These are phyloP conservation scores for Alfaro cultratus DNA, from an alignment of 2,797 vertebrate species.

Conservation along the genomic window DNA sequence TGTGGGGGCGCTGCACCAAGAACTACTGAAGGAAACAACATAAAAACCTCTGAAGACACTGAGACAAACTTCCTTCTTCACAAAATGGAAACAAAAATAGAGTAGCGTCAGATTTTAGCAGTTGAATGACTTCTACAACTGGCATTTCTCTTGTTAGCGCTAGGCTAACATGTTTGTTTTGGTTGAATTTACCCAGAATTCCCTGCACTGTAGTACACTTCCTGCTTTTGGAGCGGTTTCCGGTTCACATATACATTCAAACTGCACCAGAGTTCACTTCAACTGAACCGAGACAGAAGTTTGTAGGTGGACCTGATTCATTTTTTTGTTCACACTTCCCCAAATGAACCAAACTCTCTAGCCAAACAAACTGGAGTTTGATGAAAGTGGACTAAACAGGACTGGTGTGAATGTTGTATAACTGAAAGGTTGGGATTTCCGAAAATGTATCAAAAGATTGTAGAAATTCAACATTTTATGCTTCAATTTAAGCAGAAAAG, in stretches of 20 bases:
- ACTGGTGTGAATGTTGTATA: not conserved
- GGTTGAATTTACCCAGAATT: not conserved
- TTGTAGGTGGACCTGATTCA: no score
- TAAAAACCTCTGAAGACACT: not conserved
- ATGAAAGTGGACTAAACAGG: no score
- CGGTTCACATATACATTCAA: not conserved
- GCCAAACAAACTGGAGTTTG: no score
- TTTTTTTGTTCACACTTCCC: no score
- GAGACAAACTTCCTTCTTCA: not conserved
- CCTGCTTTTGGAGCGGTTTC: not conserved
- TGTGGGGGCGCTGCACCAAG: not conserved
- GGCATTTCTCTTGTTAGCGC: not conserved
- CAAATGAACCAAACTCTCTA: no score
- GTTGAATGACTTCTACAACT: not conserved
- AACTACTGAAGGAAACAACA: not conserved
- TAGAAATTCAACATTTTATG: not conserved
- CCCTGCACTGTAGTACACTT: not conserved
- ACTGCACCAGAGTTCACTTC: not conserved
- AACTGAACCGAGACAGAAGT: not conserved
- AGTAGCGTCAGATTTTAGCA: not conserved
- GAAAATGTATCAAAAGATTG: not conserved
- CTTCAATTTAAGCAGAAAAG: not conserved
- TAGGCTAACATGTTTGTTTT: not conserved
- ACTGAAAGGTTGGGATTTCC: not conserved
- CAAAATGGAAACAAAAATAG: not conserved